Percentiles rank a stretch among this genome's conserved stretches.
phyloP scores from a whole-genome alignment of 2,113 vertebrate species.

The Paralichthys olivaceus region DNA sequence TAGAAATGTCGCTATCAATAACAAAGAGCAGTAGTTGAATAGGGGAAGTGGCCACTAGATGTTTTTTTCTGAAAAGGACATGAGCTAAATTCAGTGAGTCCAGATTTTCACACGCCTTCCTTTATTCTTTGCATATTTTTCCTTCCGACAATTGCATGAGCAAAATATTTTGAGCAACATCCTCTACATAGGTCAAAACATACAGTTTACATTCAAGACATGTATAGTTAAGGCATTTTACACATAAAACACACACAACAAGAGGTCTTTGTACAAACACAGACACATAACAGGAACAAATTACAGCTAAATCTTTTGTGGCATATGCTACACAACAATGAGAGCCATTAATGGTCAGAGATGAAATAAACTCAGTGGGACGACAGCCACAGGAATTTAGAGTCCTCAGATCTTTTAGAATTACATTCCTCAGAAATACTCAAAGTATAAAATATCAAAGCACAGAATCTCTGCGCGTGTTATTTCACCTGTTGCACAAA shows the following conservation, averaged over 20 bases:
- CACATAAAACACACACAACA: constrained; percentile 26
- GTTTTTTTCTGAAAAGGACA: background rate
- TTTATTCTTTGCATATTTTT: constrained; percentile 44
- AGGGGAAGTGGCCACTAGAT: background rate
- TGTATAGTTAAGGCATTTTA: constrained; percentile 54
- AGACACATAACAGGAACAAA: constrained; percentile 9
- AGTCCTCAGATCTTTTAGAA: background rate
- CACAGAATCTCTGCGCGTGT: background rate
- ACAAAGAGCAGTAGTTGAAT: no score
- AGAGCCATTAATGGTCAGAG: background rate
- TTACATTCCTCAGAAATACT: constrained; percentile 20
- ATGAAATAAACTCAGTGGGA: constrained; percentile 14
- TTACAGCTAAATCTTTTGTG: constrained; percentile 1
- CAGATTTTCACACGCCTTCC: background rate
- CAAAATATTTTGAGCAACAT: constrained; percentile 7
- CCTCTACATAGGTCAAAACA: constrained; percentile 27
- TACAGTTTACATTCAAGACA: constrained; percentile 55
- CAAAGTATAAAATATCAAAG: constrained; percentile 18
- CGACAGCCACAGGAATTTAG: constrained; percentile 10
- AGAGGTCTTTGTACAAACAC: constrained; percentile 27
- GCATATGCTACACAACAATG: constrained; percentile 37
- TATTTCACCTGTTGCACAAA: constrained; percentile 12
- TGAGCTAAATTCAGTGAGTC: background rate
- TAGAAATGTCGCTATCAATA: no score
- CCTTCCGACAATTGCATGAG: constrained; percentile 22